Conservation (phyloP, 2,113 vertebrate species). For the Oreotrochilus melanogaster region DNA sequence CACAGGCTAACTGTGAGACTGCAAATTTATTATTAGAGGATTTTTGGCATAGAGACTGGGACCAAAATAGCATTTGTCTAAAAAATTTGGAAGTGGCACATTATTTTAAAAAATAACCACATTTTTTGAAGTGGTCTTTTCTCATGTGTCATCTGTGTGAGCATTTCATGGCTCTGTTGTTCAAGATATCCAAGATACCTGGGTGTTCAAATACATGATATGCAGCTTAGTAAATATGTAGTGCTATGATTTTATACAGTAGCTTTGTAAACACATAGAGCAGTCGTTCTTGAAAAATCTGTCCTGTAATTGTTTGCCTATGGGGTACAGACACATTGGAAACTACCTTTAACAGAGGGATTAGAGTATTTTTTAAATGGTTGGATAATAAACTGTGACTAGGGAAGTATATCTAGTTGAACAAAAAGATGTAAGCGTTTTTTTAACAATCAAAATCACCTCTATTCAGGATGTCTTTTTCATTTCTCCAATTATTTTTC, state of each 20-base stretch:
- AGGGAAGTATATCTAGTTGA: neutral
- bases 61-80: neutral
- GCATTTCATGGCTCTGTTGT: neutral
- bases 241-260: neutral
- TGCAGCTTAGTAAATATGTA: neutral
- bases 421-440: neutral
- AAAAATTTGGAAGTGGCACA: neutral
- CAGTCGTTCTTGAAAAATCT: neutral
- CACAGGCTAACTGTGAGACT: neutral
- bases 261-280: neutral
- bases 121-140: neutral
- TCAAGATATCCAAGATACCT: neutral
- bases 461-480: neutral
- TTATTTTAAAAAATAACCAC: neutral
- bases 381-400: neutral
- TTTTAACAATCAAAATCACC: neutral
- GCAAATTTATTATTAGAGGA: neutral
- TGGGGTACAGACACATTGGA: neutral
- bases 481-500: neutral
- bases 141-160: neutral
- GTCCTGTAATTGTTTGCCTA: neutral
- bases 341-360: neutral
- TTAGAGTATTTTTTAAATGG: neutral
- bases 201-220: neutral
- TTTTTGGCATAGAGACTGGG: neutral